Conservation (phyloP, 2,888 invertebrate species). For the Trilocha varians region DNA sequence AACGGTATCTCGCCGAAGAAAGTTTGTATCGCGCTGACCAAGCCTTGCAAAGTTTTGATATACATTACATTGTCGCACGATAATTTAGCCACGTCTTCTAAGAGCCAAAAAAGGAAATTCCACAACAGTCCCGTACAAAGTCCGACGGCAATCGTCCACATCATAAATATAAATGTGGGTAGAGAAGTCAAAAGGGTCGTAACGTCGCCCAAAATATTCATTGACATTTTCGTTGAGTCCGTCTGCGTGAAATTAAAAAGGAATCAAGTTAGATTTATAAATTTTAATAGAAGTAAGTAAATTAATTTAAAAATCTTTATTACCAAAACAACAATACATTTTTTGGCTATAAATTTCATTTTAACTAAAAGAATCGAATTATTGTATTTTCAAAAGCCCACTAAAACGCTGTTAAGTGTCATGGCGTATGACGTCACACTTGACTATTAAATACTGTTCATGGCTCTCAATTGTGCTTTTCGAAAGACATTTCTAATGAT, state of each 20-base stretch:
- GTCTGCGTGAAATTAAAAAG: slow-evolving; percentile 55
- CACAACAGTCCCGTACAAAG: slow-evolving; percentile 88
- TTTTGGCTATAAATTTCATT: too few relatives aligned
- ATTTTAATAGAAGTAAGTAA: background rate
- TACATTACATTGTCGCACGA: slow-evolving; percentile 63
- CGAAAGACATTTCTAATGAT: too few relatives aligned
- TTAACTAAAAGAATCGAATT: too few relatives aligned
- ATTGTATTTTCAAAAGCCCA: too few relatives aligned
- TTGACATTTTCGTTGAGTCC: slow-evolving; percentile 75
- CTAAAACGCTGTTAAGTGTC: too few relatives aligned
- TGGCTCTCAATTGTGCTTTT: too few relatives aligned
- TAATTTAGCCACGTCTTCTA: slow-evolving; percentile 78
- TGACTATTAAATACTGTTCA: too few relatives aligned
- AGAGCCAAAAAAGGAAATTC: slow-evolving; percentile 90
- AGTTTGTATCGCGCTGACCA: slow-evolving; percentile 83
- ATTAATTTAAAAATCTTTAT: too few relatives aligned
- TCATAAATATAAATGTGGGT: slow-evolving; percentile 80
- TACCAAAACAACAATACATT: too few relatives aligned
- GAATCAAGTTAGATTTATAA: background rate
- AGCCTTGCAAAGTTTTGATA: slow-evolving; percentile 82
- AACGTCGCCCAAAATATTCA: slow-evolving; percentile 80
- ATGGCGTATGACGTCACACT: too few relatives aligned
- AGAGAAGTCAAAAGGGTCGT: slow-evolving; percentile 76
- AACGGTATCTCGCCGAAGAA: slow-evolving; percentile 90
- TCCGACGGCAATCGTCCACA: slow-evolving; percentile 88